Percentiles rank a stretch among this genome's conserved stretches.
These are phyloP conservation scores for Macrocentrus cingulum DNA, from an alignment of 1,140 invertebrate species.

Conservation along the genomic window DNA sequence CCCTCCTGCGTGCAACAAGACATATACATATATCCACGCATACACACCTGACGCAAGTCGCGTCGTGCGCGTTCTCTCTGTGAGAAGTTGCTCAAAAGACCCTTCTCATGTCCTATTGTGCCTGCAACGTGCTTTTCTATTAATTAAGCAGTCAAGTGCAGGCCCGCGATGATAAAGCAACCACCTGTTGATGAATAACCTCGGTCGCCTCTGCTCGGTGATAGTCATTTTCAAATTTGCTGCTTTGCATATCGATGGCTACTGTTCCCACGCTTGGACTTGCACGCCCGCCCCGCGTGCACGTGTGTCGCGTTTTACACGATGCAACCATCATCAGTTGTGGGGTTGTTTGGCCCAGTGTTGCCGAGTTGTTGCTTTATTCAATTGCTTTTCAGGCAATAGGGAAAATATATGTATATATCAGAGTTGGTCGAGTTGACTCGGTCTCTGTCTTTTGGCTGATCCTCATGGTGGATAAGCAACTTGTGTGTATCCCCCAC, in stretches of 20 bases:
- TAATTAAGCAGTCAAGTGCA: constrained; percentile 1
- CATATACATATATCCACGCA: constrained; percentile 40
- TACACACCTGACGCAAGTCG: constrained; percentile 48
- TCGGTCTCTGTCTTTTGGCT: not conserved
- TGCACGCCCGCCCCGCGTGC: not conserved
- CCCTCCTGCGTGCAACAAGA: constrained; percentile 21
- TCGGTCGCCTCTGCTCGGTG: too few relatives aligned
- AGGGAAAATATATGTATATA: too few relatives aligned
- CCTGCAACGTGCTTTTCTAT: not conserved
- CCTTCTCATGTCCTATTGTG: constrained; percentile 47
- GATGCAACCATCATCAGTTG: too few relatives aligned
- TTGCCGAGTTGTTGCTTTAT: too few relatives aligned
- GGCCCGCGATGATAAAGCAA: not conserved
- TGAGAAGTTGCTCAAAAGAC: constrained; percentile 54
- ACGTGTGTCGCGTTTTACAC: too few relatives aligned
- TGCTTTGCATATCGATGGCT: constrained; percentile 10
- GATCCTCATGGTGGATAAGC: constrained; percentile 16
- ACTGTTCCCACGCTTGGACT: constrained; percentile 7
- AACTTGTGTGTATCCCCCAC: not conserved
- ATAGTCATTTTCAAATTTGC: not conserved
- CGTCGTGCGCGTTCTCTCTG: constrained; percentile 27
- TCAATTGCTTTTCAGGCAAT: too few relatives aligned
- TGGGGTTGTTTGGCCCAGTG: too few relatives aligned
- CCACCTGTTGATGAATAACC: constrained; percentile 4
- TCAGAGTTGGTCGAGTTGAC: constrained; percentile 5